A percentile compares a stretch with the other conserved stretches of the same genome.
phyloP scores from a whole-genome alignment of 2,113 vertebrate genomes.

The Oceanites oceanicus region DNA sequence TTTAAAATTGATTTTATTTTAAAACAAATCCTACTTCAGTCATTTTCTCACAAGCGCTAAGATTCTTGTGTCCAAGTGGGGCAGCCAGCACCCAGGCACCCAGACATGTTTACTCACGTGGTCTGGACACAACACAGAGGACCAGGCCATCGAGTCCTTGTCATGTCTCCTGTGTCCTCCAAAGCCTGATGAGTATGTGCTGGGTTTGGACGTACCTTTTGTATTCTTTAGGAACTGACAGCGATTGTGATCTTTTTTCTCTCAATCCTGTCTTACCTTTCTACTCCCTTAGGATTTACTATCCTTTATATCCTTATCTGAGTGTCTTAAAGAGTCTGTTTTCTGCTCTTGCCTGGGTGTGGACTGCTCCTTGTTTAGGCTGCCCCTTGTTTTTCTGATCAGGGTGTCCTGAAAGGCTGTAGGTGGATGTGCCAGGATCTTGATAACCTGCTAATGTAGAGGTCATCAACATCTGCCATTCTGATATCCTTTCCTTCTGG shows the following conservation, averaged over 20 bases:
- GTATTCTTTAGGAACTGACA: background rate
- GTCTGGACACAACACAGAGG: background rate
- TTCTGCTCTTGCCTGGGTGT: background rate
- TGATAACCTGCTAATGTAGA: background rate
- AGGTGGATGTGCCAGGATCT: background rate
- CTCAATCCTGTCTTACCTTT: background rate
- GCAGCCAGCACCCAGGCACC: background rate
- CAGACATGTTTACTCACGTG: fast-evolving
- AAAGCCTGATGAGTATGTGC: background rate
- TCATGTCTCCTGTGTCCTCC: background rate
- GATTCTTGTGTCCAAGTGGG: background rate
- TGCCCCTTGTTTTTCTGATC: background rate
- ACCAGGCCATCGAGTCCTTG: background rate
- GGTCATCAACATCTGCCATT: background rate
- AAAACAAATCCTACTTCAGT: background rate
- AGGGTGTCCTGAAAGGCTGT: background rate
- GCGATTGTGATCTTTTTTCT: background rate
- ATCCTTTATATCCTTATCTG: background rate
- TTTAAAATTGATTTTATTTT: background rate
- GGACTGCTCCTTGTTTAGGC: background rate
- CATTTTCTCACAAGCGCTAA: background rate
- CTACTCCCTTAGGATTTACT: background rate
- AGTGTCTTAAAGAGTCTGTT: background rate
- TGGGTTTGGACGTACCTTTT: background rate
- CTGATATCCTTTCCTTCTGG: background rate